Percentiles rank a stretch among this genome's conserved stretches.
phyloP scores from a whole-genome alignment of 1,140 invertebrate species.

The Drosophila pseudoananassae region DNA sequence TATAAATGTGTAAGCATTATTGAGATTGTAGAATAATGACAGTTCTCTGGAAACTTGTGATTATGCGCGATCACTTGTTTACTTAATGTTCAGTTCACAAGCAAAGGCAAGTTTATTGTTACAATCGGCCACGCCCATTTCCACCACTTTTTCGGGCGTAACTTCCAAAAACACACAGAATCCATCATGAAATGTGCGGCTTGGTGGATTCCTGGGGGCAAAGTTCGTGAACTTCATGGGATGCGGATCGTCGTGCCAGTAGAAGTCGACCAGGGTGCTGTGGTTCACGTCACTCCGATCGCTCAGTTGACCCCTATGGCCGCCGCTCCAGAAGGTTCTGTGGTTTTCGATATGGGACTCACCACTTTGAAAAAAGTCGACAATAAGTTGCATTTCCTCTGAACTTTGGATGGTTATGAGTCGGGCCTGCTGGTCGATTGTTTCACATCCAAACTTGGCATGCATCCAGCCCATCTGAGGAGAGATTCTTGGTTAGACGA shows the following conservation, averaged over 20 bases:
- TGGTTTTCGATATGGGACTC: conserved; percentile 39
- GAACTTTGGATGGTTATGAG: conserved; percentile 31
- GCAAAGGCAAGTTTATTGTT: conserved; percentile 37
- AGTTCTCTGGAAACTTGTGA: too few relatives aligned
- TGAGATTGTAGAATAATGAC: too few relatives aligned
- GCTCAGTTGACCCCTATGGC: conserved; percentile 48
- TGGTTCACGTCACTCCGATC: conserved; percentile 8
- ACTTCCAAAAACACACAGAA: conserved; percentile 52
- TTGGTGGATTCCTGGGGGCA: neutral
- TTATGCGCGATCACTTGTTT: neutral
- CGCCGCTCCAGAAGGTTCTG: conserved; percentile 51
- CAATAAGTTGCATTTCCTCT: conserved; percentile 33
- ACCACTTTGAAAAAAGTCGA: conserved; percentile 19
- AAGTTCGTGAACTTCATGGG: conserved; percentile 63
- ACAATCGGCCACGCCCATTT: conserved; percentile 38
- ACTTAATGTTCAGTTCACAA: conserved; percentile 26
- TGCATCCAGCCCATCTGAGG: conserved; percentile 53
- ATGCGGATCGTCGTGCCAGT: conserved; percentile 46
- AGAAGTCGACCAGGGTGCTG: conserved; percentile 27
- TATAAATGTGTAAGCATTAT: too few relatives aligned
- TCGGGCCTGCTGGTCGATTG: conserved; percentile 29
- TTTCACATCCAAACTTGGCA: conserved; percentile 56
- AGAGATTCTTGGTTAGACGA: neutral
- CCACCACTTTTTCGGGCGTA: conserved; percentile 9
- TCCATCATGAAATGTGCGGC: conserved; percentile 11